Percentiles rank a stretch among this genome's conserved stretches.
phyloP scores from a whole-genome alignment of 2,888 invertebrate genomes.

The Ephialtes manifestator region DNA sequence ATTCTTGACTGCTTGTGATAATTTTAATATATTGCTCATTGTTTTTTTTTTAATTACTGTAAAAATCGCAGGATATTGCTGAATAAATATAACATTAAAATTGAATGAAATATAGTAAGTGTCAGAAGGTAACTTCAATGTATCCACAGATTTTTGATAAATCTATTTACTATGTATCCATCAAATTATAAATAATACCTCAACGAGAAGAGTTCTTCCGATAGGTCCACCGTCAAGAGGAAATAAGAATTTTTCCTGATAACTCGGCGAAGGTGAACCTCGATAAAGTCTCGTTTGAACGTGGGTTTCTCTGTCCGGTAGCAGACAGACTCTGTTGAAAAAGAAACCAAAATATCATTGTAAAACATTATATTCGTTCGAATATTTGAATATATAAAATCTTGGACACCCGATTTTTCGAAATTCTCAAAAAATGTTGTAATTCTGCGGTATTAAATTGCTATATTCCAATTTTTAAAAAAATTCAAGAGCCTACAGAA shows the following conservation, averaged over 20 bases:
- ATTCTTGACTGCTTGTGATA: too few relatives aligned
- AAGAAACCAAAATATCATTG: background rate
- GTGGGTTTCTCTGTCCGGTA: slow-evolving; percentile 90
- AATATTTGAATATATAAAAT: too few relatives aligned
- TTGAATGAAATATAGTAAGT: background rate
- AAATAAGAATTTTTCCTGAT: slow-evolving; percentile 92
- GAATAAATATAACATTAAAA: too few relatives aligned
- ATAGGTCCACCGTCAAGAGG: slow-evolving; percentile 83
- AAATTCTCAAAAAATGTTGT: too few relatives aligned
- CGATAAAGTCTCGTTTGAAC: slow-evolving; percentile 91
- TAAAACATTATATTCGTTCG: background rate
- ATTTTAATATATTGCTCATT: too few relatives aligned
- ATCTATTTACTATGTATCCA: too few relatives aligned
- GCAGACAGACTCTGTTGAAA: slow-evolving; percentile 88
- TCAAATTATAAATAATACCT: slow-evolving; percentile 74
- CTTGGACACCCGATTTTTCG: too few relatives aligned
- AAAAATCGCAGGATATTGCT: too few relatives aligned
- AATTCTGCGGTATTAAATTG: too few relatives aligned
- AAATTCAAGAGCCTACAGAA: too few relatives aligned
- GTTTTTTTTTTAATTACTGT: too few relatives aligned
- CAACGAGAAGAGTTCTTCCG: slow-evolving; percentile 80
- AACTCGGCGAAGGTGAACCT: slow-evolving; percentile 90
- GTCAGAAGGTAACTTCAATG: background rate
- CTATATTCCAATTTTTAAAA: too few relatives aligned
- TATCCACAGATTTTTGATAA: background rate